Conservation (phyloP, 92 coral and sea anemone genomes). For the Desmophyllum pertusum region DNA sequence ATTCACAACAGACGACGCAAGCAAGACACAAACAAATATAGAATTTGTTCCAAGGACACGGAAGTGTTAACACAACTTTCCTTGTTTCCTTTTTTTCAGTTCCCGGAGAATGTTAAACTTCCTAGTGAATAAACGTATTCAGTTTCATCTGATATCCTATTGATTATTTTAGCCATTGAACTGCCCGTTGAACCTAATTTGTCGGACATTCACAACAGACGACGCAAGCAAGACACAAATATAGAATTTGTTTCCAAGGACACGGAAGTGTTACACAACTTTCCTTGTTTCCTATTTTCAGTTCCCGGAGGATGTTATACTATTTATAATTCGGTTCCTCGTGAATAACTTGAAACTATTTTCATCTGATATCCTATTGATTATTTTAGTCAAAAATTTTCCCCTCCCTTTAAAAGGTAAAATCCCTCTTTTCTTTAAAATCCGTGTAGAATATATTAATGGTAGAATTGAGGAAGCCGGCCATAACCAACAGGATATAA, state of each 20-base stretch:
- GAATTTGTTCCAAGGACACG: neutral
- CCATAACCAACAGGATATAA: neutral
- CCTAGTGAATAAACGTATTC: too few species aligned
- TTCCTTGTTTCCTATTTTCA: neutral
- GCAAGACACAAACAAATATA: neutral
- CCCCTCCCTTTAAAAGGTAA: neutral
- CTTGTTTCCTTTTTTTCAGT: neutral
- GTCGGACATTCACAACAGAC: too few species aligned
- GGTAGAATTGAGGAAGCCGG: neutral
- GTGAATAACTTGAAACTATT: neutral
- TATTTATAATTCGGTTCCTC: too few species aligned
- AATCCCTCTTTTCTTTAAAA: neutral
- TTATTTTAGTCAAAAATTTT: neutral
- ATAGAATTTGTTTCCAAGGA: neutral
- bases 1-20: too few species aligned
- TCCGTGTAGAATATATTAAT: too few species aligned
- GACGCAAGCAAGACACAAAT: neutral
- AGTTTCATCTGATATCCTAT: too few species aligned
- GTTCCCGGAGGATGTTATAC: neutral
- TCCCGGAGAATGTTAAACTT: neutral
- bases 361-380: neutral
- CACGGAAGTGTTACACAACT: neutral
- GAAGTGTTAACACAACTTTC: neutral
- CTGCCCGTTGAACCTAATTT: too few species aligned
- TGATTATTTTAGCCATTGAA: too few species aligned